A percentile compares a stretch with the other conserved stretches of the same genome.
Conservation (phyloP, 2,113 vertebrate species). For the Anolis carolinensis region DNA sequence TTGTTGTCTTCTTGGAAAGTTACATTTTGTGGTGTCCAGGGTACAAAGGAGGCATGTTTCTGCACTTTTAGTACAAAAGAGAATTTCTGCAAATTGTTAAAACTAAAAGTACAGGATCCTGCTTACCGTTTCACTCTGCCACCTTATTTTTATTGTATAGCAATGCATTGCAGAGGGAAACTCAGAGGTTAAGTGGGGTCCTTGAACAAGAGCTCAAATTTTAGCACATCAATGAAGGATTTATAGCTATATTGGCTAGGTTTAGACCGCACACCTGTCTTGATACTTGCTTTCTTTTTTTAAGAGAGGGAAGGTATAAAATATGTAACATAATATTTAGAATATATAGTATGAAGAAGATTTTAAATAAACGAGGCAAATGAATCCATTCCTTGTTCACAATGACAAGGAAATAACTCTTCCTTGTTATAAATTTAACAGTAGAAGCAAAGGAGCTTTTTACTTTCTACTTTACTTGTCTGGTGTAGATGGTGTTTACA, state of each 20-base stretch:
- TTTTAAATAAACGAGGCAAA: not conserved
- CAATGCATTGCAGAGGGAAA: not conserved
- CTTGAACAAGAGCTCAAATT: not conserved
- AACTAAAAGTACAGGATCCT: not conserved
- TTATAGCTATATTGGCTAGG: not conserved
- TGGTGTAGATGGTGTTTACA: slow-evolving; percentile 20
- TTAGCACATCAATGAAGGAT: not conserved
- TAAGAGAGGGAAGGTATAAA: not conserved
- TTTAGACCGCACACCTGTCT: not conserved
- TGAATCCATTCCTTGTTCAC: not conserved
- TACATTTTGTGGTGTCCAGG: not conserved
- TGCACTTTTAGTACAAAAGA: not conserved
- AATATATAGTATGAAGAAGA: not conserved
- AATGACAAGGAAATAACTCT: not conserved
- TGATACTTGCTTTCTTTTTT: not conserved
- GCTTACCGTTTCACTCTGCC: not conserved
- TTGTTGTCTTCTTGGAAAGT: not conserved
- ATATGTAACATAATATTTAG: not conserved
- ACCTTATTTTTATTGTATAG: not conserved
- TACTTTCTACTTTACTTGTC: not conserved
- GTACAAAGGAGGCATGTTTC: not conserved
- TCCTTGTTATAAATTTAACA: not conserved
- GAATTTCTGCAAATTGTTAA: not conserved
- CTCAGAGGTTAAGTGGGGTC: no score
- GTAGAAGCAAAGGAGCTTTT: not conserved